Conservation (phyloP, 2,113 vertebrate genomes). For the Trematocara marginatum region DNA sequence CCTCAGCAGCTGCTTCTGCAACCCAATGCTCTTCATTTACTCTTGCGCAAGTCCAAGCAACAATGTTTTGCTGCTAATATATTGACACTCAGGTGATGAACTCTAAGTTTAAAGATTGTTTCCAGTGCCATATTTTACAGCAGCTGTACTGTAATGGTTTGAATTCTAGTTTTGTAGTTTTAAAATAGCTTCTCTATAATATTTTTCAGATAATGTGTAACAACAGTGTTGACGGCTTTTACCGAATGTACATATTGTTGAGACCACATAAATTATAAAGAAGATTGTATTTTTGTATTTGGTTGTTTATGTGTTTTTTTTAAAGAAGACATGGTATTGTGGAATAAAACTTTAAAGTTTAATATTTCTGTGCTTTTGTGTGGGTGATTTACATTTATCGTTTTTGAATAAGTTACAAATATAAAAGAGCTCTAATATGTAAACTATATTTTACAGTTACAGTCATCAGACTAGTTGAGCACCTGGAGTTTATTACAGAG, state of each 20-base stretch:
- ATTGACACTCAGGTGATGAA: constrained; percentile 26
- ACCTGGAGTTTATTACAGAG: not conserved
- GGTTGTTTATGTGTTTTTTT: constrained; percentile 1
- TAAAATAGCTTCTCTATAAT: not conserved
- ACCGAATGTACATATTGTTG: not conserved
- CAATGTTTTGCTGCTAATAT: not conserved
- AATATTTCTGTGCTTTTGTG: not conserved
- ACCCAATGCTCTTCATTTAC: not conserved
- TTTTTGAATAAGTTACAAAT: not conserved
- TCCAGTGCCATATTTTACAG: not conserved
- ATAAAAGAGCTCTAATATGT: not conserved
- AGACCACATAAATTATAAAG: not conserved
- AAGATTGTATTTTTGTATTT: constrained; percentile 51
- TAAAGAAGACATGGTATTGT: constrained; percentile 7
- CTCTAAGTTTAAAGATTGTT: not conserved
- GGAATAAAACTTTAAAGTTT: constrained; percentile 39
- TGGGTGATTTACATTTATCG: not conserved
- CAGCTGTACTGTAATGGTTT: not conserved
- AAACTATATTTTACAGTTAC: not conserved
- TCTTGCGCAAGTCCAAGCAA: not conserved
- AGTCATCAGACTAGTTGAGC: not conserved
- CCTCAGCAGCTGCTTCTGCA: not conserved
- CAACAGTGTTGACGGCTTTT: not conserved
- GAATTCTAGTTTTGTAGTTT: not conserved
- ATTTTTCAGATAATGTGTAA: not conserved